Percentiles rank a stretch among this genome's conserved stretches.
These are phyloP conservation scores for Ferdinandea cuprea DNA, from an alignment of 2,888 invertebrate genomes.

Conservation along the genomic window DNA sequence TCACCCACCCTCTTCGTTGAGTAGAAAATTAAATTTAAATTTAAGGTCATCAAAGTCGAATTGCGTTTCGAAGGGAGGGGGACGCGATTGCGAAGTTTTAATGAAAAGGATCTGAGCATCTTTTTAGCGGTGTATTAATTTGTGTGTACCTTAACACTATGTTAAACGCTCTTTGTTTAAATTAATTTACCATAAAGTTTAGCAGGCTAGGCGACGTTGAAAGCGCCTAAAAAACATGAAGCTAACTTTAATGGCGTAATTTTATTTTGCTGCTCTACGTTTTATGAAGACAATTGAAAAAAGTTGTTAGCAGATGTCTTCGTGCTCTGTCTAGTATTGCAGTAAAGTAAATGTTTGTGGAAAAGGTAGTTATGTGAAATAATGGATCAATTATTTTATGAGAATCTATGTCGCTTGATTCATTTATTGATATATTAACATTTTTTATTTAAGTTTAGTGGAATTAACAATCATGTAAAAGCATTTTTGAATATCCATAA, in stretches of 20 bases:
- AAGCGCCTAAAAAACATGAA: neutral
- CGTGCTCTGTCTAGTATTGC: too few species aligned
- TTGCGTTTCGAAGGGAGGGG: constrained; percentile 16
- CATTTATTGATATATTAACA: too few species aligned
- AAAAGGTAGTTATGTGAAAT: too few species aligned
- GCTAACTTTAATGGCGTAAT: neutral
- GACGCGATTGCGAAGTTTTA: constrained; percentile 1
- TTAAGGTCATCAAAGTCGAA: constrained; percentile 60
- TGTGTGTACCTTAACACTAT: constrained; percentile 11
- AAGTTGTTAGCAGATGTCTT: too few species aligned
- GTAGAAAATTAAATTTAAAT: constrained; percentile 64
- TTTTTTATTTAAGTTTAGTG: too few species aligned
- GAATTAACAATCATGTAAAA: too few species aligned
- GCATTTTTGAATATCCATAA: too few species aligned
- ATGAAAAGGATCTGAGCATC: constrained; percentile 39
- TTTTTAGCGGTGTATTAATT: constrained; percentile 20
- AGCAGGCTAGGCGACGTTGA: neutral
- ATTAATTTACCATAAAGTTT: constrained; percentile 29
- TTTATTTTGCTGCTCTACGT: too few species aligned
- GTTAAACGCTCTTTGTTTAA: constrained; percentile 10
- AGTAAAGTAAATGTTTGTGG: too few species aligned
- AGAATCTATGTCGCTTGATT: too few species aligned
- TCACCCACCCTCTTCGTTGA: constrained; percentile 12
- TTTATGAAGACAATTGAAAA: too few species aligned
- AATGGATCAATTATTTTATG: too few species aligned